Evolutionary conservation across 2,797 vertebrate species (phyloP).

Genomic region (Poecilia picta): DNA sequence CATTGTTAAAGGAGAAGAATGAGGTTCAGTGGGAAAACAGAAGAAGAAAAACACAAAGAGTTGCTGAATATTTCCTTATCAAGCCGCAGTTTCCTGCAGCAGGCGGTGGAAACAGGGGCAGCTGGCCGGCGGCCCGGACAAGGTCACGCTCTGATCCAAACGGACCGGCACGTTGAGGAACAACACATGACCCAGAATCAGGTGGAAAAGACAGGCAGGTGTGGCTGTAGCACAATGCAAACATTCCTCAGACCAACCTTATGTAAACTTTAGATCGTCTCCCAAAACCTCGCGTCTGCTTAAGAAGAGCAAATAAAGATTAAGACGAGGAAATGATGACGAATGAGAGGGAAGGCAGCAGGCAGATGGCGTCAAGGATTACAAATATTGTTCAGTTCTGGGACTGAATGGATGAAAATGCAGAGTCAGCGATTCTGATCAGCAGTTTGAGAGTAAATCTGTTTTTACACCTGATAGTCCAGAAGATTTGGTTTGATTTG

Average conservation of each 20-base stretch:
- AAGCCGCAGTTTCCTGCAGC: constrained; percentile 21
- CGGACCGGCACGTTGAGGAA: constrained; percentile 12
- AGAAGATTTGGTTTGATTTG: no score
- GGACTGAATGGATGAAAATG: neutral
- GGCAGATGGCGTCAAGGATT: neutral
- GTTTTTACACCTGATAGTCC: no score
- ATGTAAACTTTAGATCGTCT: constrained; percentile 55
- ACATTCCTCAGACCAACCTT: constrained; percentile 49
- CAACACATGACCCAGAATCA: constrained; percentile 2
- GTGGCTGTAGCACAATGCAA: constrained; percentile 47
- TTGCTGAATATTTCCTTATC: constrained; percentile 35
- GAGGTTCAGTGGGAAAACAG: neutral
- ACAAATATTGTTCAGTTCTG: neutral
- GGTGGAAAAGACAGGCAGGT: constrained; percentile 22
- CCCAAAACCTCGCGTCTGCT: constrained; percentile 14
- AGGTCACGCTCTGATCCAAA: constrained; percentile 31
- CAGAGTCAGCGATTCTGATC: neutral
- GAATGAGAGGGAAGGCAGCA: neutral
- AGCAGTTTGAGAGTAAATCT: no score
- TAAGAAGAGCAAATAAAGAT: neutral
- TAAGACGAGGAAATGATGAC: constrained; percentile 2
- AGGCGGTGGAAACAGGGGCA: constrained; percentile 40
- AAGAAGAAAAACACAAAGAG: neutral
- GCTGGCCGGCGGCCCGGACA: constrained; percentile 26
- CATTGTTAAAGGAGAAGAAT: neutral